Evolutionary conservation across 2,113 vertebrate species (phyloP).

Genomic region (Nettapus auritus): DNA sequence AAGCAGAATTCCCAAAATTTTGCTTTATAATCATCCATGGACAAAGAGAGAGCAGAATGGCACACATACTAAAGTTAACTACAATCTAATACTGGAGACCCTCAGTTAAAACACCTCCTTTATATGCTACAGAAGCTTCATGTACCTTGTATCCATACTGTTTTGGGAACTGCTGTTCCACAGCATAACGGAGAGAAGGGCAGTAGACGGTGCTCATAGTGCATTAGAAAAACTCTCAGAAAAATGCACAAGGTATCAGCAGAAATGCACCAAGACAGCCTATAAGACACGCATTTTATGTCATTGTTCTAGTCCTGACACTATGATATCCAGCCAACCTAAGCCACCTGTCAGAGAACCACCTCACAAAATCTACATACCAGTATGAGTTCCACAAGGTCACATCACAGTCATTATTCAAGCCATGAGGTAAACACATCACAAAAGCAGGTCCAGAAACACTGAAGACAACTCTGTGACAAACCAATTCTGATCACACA

Average conservation of each 20-base stretch:
- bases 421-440: background rate
- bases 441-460: background rate
- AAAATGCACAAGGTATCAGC: background rate
- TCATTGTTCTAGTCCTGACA: background rate
- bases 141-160: background rate
- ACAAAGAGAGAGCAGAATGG: background rate
- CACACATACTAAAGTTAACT: background rate
- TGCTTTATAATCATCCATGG: background rate
- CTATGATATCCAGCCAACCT: background rate
- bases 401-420: background rate
- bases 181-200: background rate
- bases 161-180: background rate
- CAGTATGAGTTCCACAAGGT: background rate
- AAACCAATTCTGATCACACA: background rate
- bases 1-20: background rate
- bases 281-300: rapidly evolving
- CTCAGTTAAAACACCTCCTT: background rate
- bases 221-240: rapidly evolving
- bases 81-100: background rate
- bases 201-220: background rate
- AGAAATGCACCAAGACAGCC: background rate
- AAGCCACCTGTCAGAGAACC: background rate
- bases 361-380: background rate
- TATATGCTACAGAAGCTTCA: rapidly evolving
- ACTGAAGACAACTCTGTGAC: background rate